phyloP scores from a whole-genome alignment of 2,888 invertebrate species.

The Dasypogon diadema region DNA sequence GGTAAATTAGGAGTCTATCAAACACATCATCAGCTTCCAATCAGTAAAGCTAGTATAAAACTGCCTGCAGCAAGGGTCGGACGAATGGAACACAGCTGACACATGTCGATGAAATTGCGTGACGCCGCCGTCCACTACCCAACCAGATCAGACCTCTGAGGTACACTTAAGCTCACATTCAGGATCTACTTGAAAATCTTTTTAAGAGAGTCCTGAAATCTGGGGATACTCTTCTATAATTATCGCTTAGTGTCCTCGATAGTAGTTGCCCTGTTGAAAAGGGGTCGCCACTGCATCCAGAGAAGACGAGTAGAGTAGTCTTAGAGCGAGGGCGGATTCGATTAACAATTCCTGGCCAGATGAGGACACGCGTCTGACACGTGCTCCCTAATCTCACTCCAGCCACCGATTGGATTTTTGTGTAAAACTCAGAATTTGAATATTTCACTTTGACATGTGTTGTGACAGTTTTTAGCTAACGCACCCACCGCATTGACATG shows the following conservation, averaged over 20 bases:
- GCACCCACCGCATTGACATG: slow-evolving; percentile 24
- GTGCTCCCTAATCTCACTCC: slow-evolving; percentile 42
- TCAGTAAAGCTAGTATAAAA: background rate
- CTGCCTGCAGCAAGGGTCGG: background rate
- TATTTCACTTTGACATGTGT: slow-evolving; percentile 51
- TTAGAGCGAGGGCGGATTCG: slow-evolving; percentile 26
- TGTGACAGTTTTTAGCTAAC: slow-evolving; percentile 47
- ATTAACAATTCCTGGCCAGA: slow-evolving; percentile 43
- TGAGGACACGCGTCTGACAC: slow-evolving; percentile 39
- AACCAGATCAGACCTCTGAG: slow-evolving; percentile 38
- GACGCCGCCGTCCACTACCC: slow-evolving; percentile 24
- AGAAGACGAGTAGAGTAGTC: too few species aligned
- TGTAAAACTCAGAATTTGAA: slow-evolving; percentile 50
- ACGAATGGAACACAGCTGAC: background rate
- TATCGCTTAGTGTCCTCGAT: slow-evolving; percentile 39
- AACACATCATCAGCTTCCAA: slow-evolving; percentile 57
- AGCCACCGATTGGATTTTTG: slow-evolving; percentile 44
- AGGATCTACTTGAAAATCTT: slow-evolving; percentile 15
- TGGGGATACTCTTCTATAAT: slow-evolving; percentile 27
- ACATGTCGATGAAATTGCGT: slow-evolving; percentile 19
- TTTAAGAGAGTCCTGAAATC: slow-evolving; percentile 3
- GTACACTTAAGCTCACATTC: slow-evolving; percentile 23
- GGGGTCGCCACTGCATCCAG: slow-evolving; percentile 3
- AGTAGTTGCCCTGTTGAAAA: slow-evolving; percentile 18
- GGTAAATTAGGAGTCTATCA: slow-evolving; percentile 60